A percentile compares a stretch with the other conserved stretches of the same genome.
phyloP scores from a whole-genome alignment of 2,797 vertebrate species.

The Falco cherrug region DNA sequence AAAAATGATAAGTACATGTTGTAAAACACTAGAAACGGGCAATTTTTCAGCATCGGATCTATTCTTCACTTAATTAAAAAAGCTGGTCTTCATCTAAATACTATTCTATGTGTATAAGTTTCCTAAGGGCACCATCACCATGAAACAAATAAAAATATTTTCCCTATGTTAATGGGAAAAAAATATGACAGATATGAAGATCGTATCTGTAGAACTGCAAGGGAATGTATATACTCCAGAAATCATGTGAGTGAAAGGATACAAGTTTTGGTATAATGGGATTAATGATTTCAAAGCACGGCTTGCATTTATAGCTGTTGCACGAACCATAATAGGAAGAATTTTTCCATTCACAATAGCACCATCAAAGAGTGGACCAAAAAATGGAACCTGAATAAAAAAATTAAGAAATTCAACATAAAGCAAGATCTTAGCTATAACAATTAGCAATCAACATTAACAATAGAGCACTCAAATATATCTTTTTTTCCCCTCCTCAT shows the following conservation, averaged over 20 bases:
- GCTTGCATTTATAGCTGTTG: conserved; percentile 98
- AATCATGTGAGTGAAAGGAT: conserved; percentile 83
- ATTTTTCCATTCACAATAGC: conserved; percentile 97
- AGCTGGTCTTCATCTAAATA: background rate
- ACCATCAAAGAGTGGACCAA: conserved; percentile 96
- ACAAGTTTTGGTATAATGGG: conserved; percentile 98
- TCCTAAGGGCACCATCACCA: background rate
- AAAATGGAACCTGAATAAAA: conserved; percentile 91
- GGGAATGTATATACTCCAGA: conserved; percentile 33
- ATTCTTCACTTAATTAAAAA: background rate
- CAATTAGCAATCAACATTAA: conserved; percentile 69
- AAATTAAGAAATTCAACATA: conserved; percentile 68
- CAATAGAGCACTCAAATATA: conserved; percentile 49
- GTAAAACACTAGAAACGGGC: background rate
- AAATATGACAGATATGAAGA: background rate
- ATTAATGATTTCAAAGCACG: conserved; percentile 96
- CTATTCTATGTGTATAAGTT: background rate
- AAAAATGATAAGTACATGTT: background rate
- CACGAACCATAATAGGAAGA: conserved; percentile 94
- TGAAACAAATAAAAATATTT: background rate
- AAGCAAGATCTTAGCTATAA: conserved; percentile 47
- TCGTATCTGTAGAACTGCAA: background rate
- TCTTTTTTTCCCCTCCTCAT: background rate
- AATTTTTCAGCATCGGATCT: background rate
- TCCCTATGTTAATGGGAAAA: background rate